Percentiles rank a stretch among this genome's conserved stretches.
phyloP scores from a whole-genome alignment of 2,888 invertebrate genomes.

The Lucinisca nassula region DNA sequence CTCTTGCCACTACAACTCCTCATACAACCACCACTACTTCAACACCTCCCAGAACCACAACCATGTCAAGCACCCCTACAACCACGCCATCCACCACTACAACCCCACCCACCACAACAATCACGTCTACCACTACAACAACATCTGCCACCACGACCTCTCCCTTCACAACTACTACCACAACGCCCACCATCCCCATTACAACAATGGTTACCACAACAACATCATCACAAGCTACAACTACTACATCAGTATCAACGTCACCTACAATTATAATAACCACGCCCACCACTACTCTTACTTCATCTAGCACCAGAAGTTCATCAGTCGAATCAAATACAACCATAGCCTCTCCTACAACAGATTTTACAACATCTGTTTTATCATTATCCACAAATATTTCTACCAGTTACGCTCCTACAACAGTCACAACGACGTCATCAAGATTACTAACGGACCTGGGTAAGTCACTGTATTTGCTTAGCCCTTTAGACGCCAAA shows the following conservation, averaged over 20 bases:
- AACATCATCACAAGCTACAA: too few relatives aligned
- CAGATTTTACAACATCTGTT: not conserved
- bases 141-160: not conserved
- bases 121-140: not conserved
- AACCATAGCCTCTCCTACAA: not conserved
- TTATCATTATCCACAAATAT: not conserved
- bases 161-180: too few relatives aligned
- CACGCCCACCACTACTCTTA: not conserved
- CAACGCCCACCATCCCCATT: too few relatives aligned
- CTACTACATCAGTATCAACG: not conserved
- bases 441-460: not conserved
- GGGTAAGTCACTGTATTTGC: not conserved
- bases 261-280: not conserved
- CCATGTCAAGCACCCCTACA: not conserved
- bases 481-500: too few relatives aligned
- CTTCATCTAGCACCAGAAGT: not conserved
- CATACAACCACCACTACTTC: not conserved
- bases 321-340: not conserved
- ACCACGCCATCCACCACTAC: not conserved
- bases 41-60: not conserved
- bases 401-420: not conserved
- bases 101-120: not conserved
- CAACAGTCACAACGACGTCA: not conserved
- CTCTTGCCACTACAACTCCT: not conserved
- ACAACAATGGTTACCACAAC: too few relatives aligned